Base-by-base conservation (phyloP, 2,113 vertebrate species). In the Notechis scutatus region DNA sequence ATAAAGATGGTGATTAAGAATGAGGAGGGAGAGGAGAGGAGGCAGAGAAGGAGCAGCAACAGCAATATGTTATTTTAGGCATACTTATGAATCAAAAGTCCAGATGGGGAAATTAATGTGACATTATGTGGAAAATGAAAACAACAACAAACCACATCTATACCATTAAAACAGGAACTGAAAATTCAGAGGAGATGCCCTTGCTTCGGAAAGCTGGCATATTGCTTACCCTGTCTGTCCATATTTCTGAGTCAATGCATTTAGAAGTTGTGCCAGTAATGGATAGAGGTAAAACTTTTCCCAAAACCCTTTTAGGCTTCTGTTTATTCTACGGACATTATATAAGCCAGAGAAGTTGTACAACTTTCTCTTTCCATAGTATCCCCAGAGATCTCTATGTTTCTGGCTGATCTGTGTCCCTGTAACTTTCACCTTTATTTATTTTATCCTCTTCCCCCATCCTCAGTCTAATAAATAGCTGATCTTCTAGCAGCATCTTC, bases 391-490 rank as follows among this genome's bases (percentile, higher is more conserved):
- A 81, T 21, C 15, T 81, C 74, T 81, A 81, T 3, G 29, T 1
- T 52, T n/a, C 18, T 91, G 56, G 87, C n/a, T 24, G n/a, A 55
- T 1, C 54, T 5, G 85, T 91, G 0, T 10, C 94, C 92, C 23
- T 88, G 5, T 39, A 69, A 87, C 57, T 4, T 87, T 93, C 39
- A 74, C 26, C 0, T 81, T 93, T 45, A 81, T 39, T 81, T 81
- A 21, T 81, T 81, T 81, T 34, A n/a, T 54, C 89, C 8, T 14
- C 29, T n/a, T 55, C 21, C 54, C 21, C n/a, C n/a, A 2, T 18
- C 59, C 5, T 91, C 50, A 93, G 24, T 91, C 21, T 69, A 88
- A 88, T 92, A 42, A 95, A 47, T 2, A 87, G 6, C 9, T 93
- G 10, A 5, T 91, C 81, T 86, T 15, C 34, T 55, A 5, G 57